Base-by-base conservation (phyloP, 2,797 vertebrate species). In the Gallirallus australis region DNA sequence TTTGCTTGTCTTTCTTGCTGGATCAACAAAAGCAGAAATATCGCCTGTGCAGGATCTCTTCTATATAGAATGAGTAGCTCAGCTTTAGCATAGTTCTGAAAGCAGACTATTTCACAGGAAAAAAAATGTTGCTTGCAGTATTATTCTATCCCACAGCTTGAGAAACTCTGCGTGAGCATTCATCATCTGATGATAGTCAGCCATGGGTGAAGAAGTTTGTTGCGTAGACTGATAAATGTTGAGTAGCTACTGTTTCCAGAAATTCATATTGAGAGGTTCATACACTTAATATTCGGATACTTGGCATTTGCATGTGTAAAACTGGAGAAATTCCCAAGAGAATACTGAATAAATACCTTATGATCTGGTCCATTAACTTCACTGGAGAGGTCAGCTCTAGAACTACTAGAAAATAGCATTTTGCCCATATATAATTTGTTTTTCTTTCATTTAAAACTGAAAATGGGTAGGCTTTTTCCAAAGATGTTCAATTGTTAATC, bases 1-100 rank as follows among this genome's bases (percentile, higher is more conserved):
- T 96, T 86, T 73, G 47, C 66, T 86, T 94, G 80, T 76, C 89
- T 91, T 93, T 94, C 85, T 90, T 94, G 95, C 94, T 94, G 82
- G 70, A 93, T 96, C 91, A 95, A 91, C 95, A 94, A 88, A 95
- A 89, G 70, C 77, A 92, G 95, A 96, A 94, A 94, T 90, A 94
- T 57, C 0, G n/a, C 73, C 82, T 90, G 69, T 82, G 89, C 81
- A 39, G 53, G 90, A 78, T 81, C 59, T 88, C 79, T 65, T 83
- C 76, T 96, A 93, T 70, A 94, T 35, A 77, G 93, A 91, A 91
- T 9, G 33, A 91, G 87, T 30, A 69, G 82, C 59, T 94, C 69
- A 78, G 93, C 82, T 88, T 85, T 82, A 86, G 54, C 70, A 72
- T 37, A 82, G 91, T 47, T 94, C 72, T 88, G 37, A 1, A 4